A percentile compares a stretch with the other conserved stretches of the same genome.
Conservation (phyloP, 2,888 invertebrate genomes). For the Sphinx pinastri region DNA sequence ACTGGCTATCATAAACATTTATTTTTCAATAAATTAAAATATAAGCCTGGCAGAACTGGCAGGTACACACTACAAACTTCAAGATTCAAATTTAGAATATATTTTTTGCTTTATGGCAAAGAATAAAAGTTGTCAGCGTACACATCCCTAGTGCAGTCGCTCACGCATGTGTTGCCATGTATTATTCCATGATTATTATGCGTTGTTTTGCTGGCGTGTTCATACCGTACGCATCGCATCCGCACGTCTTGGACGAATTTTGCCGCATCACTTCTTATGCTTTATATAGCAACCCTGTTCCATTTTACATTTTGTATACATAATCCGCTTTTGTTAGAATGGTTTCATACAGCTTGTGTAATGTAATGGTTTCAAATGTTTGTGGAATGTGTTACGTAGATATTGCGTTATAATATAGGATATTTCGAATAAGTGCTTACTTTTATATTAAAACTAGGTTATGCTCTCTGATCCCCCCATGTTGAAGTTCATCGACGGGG, state of each 20-base stretch:
- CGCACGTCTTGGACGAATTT: slow-evolving; percentile 44
- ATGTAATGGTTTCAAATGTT: slow-evolving; percentile 4
- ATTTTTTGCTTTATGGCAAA: too few relatives aligned
- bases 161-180: slow-evolving; percentile 32
- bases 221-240: slow-evolving; percentile 35
- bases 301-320: slow-evolving; percentile 42
- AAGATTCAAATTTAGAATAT: not conserved
- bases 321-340: slow-evolving; percentile 36
- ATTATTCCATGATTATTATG: slow-evolving; percentile 57
- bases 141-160: not conserved
- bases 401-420: not conserved
- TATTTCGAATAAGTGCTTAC: not conserved
- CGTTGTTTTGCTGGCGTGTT: slow-evolving; percentile 47
- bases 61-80: not conserved
- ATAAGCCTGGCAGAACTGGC: too few relatives aligned
- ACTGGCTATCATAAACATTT: too few relatives aligned
- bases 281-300: slow-evolving; percentile 52
- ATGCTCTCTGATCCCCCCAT: too few relatives aligned
- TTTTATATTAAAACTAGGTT: too few relatives aligned
- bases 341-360: slow-evolving; percentile 9
- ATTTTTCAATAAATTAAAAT: too few relatives aligned
- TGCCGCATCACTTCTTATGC: slow-evolving; percentile 59
- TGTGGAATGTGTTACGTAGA: not conserved
- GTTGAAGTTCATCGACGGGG: too few relatives aligned
- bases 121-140: not conserved